Evolutionary conservation across 2,888 invertebrate species (phyloP).

Genomic region (Cheilosia vernalis): DNA sequence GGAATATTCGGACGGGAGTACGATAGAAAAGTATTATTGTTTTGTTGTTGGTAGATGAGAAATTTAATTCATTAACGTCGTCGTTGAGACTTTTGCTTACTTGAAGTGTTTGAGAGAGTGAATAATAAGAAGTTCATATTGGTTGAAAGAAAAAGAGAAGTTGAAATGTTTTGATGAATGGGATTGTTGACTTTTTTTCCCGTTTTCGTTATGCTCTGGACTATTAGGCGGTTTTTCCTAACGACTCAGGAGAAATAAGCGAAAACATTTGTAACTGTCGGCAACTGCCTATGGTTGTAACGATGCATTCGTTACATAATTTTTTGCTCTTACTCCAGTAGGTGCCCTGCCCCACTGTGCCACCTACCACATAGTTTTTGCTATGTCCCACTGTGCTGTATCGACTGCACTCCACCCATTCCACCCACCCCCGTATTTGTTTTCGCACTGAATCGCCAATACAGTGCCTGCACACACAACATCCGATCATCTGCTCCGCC

Average conservation of each 20-base stretch:
- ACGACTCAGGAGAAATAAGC: not conserved
- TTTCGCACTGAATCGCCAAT: no score
- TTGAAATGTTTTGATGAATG: not conserved
- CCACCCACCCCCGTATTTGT: no score
- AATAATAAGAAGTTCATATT: not conserved
- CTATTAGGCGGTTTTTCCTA: not conserved
- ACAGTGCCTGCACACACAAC: no score
- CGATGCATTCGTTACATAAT: no score
- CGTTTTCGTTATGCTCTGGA: not conserved
- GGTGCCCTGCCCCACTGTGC: no score
- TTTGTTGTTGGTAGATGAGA: not conserved
- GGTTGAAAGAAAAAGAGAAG: not conserved
- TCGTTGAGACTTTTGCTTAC: conserved; percentile 2
- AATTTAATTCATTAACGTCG: not conserved
- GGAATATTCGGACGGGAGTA: accelerated
- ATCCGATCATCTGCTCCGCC: no score
- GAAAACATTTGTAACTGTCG: not conserved
- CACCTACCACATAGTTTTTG: no score
- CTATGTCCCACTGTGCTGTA: no score
- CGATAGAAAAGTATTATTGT: not conserved
- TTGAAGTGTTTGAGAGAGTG: not conserved
- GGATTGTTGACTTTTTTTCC: not conserved
- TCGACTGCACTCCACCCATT: no score
- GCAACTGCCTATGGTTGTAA: no score
- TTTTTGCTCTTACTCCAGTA: no score